phyloP scores from a whole-genome alignment of 2,113 vertebrate species.

The Cranoglanis bouderius region DNA sequence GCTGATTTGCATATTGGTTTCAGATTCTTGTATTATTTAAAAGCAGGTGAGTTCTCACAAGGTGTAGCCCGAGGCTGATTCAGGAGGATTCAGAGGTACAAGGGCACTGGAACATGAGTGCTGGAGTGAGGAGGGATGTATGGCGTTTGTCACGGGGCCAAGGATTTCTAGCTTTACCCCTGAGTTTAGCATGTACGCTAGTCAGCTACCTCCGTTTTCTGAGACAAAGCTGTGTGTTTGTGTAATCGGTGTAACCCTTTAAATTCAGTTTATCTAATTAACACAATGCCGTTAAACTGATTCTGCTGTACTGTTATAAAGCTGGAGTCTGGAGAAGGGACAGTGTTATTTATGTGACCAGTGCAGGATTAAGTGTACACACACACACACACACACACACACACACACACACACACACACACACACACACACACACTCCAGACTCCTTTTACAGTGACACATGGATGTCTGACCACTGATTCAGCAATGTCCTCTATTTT shows the following conservation, averaged over 20 bases:
- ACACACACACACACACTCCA: neutral
- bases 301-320: neutral
- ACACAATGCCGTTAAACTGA: neutral
- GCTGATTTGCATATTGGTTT: neutral
- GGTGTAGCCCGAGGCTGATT: neutral
- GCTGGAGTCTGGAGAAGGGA: neutral
- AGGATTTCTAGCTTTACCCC: neutral
- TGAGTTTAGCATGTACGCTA: neutral
- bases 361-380: neutral
- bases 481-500: constrained; percentile 32
- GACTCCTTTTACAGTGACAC: constrained; percentile 35
- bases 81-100: too few species aligned
- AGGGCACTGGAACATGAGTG: neutral
- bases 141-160: neutral
- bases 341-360: neutral
- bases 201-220: neutral
- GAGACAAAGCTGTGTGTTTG: neutral
- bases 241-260: neutral
- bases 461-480: constrained; percentile 26
- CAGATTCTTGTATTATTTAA: neutral
- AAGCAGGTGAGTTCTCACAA: neutral
- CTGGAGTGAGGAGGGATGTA: neutral
- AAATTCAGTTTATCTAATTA: neutral
- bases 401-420: constrained; percentile 25
- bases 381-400: constrained; percentile 25